Evolutionary conservation across 1,140 invertebrate species (phyloP), one percentile per base, ranked within the genome.

Genomic region (Pissodes strobi): DNA sequence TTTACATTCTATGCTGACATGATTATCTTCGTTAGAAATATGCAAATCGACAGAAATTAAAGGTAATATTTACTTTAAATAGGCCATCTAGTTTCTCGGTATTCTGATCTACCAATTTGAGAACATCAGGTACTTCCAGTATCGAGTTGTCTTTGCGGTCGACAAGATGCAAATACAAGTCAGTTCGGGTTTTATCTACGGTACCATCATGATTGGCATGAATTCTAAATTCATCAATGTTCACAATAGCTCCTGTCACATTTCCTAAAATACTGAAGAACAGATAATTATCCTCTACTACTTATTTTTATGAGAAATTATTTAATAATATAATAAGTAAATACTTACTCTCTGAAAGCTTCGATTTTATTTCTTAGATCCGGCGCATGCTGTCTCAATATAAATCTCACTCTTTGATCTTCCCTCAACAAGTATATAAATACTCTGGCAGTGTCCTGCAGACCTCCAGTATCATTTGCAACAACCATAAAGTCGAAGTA

Each of bases 101-200:
- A 77, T 96, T 95, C 68, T 91, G 87, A 78, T 97, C 95, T 8
- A 97, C 91, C 15, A 95, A 75, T 66, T 88, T 87, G 51, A 92
- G 83, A 13, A 94, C 92, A 74, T 93, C 86, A 15, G 87, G 83
- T 0, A 94, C 92, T 77, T 95, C 93, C 59, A 96, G 82, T 19
- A 97, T 94, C 2, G 92, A 93, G 81, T 97, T 93, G 73, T 97
- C 93, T 19, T 87, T 83, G 34, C 87, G 86, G 79, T 96, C 88
- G 2, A 98, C 94, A 48, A 97, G 86, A 79, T 98, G 95, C 67
- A 98, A 81, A 74, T 95, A 97, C 55, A 98, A 81, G 79, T 97
- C 95, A 1, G 94, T 97, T 75, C 94, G 91, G 1, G 94, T 97
- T 71, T 93, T 90, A 79, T 98, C 95, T 1, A 97, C 92, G 0